Base-by-base conservation (phyloP, 2,888 invertebrate species). In the Patella caerulea region DNA sequence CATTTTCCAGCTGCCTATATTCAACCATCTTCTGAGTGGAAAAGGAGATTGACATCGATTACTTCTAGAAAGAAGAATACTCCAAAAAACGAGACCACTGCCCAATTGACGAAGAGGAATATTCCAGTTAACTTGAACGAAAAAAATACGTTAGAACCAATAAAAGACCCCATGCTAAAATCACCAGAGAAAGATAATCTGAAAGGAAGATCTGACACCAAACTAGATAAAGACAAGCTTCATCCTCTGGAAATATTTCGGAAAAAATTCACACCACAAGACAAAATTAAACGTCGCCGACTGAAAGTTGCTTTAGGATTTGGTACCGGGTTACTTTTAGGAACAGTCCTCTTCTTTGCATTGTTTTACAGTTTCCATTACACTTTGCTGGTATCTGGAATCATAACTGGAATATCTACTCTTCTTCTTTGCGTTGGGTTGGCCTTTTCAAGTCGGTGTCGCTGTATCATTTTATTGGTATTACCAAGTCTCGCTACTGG, bases 1-100 rank as follows among this genome's bases (percentile, higher is more conserved):
- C 74, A 65, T n/a, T 74, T 59, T 65, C 74, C 74, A 15, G 52
- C 45, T 24, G 74, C 45, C 2, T 74, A 74, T 69, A 45, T 74
- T 24, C 19, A 65, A 15, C 19, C 11, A 9, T 11, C 24, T 12
- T 24, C 19, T 12, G 11, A 19, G 12, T 65, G 65, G 65, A 19
- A 24, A 19, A 65, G 24, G 24, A 12, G 19, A 9, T 24, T 65
- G 19, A 24, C 65, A 3, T 24, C 12, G 24, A 24, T 65, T 3
- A 65, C 12, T 12, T 65, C 65, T 65, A 12, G 12, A 65, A 65
- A 19, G 14, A 65, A 65, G 5, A 24, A 12, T 65, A 11, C 19
- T 65, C 65, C 65, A 11, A 24, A 65, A 24, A 65, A 65, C 24
- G 24, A 65, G 14, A 19, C 9, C 12, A 65, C 19, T 12, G 14